Percentiles rank a stretch among this genome's conserved stretches.
Conservation (phyloP, 2,113 vertebrate genomes). For the Clarias batrachus region DNA sequence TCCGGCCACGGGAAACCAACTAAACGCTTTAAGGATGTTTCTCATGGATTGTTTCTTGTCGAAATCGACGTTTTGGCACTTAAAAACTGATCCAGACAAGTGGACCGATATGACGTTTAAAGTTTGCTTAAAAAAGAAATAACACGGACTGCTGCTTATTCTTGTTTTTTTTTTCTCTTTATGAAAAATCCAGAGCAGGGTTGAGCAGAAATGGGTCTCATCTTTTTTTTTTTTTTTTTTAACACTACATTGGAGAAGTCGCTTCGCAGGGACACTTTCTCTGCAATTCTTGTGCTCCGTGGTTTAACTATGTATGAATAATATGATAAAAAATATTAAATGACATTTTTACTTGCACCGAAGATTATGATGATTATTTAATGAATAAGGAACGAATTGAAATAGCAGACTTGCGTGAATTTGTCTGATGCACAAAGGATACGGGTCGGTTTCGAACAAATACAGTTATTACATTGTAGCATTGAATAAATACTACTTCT, state of each 20-base stretch:
- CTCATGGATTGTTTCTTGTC: constrained; percentile 41
- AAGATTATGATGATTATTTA: constrained; percentile 30
- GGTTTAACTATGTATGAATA: constrained; percentile 48
- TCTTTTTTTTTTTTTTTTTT: not conserved
- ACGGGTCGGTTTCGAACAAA: not conserved
- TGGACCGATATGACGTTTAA: constrained; percentile 45
- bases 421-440: not conserved
- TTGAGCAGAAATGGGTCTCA: constrained; percentile 20
- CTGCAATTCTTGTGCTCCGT: constrained; percentile 37
- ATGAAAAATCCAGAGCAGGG: constrained; percentile 8
- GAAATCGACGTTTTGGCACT: constrained; percentile 54
- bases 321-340: constrained; percentile 48
- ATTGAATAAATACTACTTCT: not conserved
- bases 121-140: constrained; percentile 1
- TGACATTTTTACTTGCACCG: constrained; percentile 42
- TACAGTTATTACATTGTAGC: not conserved
- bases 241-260: constrained; percentile 30
- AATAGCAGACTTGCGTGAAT: not conserved
- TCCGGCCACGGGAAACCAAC: constrained; percentile 7
- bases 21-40: constrained; percentile 37
- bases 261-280: constrained; percentile 35
- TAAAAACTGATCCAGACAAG: constrained; percentile 43
- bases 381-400: not conserved
- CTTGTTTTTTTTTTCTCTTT: constrained; percentile 22
- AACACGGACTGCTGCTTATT: constrained; percentile 22